Percentiles rank a stretch among this genome's conserved stretches.
phyloP scores from a whole-genome alignment of 2,888 invertebrate species.

The Phorcus lineatus region DNA sequence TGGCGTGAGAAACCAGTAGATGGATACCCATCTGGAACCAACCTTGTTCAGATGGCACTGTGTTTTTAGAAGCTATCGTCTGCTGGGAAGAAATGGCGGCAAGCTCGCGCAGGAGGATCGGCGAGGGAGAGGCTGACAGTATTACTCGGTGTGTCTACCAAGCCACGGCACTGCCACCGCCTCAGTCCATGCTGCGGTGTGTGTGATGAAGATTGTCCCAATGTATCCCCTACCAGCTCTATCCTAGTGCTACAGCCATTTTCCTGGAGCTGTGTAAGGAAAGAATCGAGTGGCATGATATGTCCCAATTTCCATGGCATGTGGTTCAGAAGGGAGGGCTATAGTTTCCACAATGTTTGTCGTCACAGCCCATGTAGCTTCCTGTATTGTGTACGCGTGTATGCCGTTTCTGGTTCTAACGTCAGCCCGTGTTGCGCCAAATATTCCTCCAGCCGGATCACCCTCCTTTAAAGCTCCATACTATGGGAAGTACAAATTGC shows the following conservation, averaged over 20 bases:
- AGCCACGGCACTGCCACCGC: not conserved
- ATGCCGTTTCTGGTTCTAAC: slow-evolving; percentile 12
- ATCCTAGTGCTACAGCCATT: slow-evolving; percentile 3
- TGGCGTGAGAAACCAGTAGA: slow-evolving; percentile 3
- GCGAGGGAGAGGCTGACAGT: not conserved
- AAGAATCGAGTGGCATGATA: slow-evolving; percentile 22
- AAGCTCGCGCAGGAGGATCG: slow-evolving; percentile 16
- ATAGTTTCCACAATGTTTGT: slow-evolving; percentile 14
- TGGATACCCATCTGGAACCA: not conserved
- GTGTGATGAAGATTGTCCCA: not conserved
- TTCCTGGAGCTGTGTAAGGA: slow-evolving; percentile 10
- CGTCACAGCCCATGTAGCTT: not conserved
- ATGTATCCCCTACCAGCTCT: not conserved
- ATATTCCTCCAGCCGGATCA: not conserved
- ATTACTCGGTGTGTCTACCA: slow-evolving; percentile 2
- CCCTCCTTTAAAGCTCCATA: not conserved
- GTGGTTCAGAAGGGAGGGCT: slow-evolving; percentile 3
- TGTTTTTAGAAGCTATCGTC: slow-evolving; percentile 17
- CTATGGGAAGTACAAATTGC: not conserved
- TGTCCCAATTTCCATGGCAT: slow-evolving; percentile 22
- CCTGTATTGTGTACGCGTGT: slow-evolving; percentile 3
- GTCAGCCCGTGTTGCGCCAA: not conserved
- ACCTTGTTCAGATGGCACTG: slow-evolving; percentile 12
- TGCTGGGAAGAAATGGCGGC: slow-evolving; percentile 24
- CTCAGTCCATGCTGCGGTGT: not conserved